These are phyloP conservation scores for Leptinotarsa juncta DNA, from an alignment of 2,888 invertebrate species.

Conservation along the genomic window DNA sequence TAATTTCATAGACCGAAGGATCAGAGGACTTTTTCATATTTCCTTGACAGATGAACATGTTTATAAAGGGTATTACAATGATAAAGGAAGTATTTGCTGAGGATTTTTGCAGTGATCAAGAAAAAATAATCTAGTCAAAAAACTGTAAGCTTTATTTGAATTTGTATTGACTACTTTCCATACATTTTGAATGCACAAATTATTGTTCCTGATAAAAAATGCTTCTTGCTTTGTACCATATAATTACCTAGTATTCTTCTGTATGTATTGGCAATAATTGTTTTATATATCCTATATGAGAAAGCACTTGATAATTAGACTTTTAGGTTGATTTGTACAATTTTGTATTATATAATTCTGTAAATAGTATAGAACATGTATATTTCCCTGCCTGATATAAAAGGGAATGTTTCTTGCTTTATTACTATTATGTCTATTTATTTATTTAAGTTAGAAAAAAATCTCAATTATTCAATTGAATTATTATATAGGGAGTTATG, in stretches of 20 bases:
- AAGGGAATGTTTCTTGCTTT: constrained; percentile 30
- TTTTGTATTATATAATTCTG: constrained; percentile 56
- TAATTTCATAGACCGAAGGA: not conserved
- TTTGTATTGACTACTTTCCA: constrained; percentile 46
- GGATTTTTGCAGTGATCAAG: constrained; percentile 64
- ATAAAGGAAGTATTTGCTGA: constrained; percentile 38
- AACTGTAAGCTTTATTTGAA: constrained; percentile 55
- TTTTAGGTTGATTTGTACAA: constrained; percentile 50
- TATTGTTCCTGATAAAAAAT: constrained; percentile 24
- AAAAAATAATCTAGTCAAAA: constrained; percentile 53
- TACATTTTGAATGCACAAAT: constrained; percentile 38
- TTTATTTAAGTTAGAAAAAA: not conserved
- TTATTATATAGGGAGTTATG: not conserved
- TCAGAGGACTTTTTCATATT: constrained; percentile 9
- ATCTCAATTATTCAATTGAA: too few relatives aligned
- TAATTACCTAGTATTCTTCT: not conserved
- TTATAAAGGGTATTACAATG: constrained; percentile 35
- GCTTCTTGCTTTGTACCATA: constrained; percentile 24
- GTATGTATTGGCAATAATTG: not conserved
- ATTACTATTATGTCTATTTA: not conserved
- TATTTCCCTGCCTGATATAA: constrained; percentile 55
- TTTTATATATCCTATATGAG: not conserved
- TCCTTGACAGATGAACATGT: constrained; percentile 20
- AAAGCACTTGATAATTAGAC: constrained; percentile 18
- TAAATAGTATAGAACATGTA: constrained; percentile 55